Percentiles rank a stretch among this genome's conserved stretches.
Conservation (phyloP, 2,888 invertebrate genomes). For the Diplolepis rosae region DNA sequence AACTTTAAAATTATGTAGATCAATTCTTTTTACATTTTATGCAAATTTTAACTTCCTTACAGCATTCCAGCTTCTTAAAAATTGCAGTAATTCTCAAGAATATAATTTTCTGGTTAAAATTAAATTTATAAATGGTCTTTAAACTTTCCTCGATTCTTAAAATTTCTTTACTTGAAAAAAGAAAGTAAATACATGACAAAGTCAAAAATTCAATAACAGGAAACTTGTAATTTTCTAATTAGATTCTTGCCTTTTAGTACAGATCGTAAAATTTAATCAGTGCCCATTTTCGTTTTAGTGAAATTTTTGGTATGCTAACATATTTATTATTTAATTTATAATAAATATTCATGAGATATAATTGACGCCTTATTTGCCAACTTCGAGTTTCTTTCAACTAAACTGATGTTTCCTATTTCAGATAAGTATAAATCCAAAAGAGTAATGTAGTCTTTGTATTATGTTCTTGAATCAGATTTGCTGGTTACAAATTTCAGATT, state of each 20-base stretch:
- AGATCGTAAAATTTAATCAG: neutral
- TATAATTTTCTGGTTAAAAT: neutral
- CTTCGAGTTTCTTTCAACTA: neutral
- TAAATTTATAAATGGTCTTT: too few species aligned
- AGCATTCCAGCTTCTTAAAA: neutral
- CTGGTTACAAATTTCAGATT: conserved; percentile 16
- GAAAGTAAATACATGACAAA: neutral
- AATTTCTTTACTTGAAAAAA: neutral
- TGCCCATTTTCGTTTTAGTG: neutral
- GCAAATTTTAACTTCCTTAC: neutral
- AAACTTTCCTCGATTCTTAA: too few species aligned
- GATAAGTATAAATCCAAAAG: conserved; percentile 6
- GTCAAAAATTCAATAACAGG: neutral
- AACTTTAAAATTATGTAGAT: neutral
- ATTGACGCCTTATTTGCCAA: neutral
- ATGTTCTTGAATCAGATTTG: neutral
- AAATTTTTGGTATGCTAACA: neutral
- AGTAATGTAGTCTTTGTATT: neutral
- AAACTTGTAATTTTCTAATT: neutral
- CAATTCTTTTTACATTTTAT: neutral
- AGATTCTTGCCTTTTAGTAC: neutral
- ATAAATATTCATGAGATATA: conserved; percentile 2
- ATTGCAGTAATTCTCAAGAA: neutral
- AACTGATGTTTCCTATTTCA: neutral
- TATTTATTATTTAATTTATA: neutral